phyloP scores from a whole-genome alignment of 2,113 vertebrate genomes.

The Oncorhynchus nerka region DNA sequence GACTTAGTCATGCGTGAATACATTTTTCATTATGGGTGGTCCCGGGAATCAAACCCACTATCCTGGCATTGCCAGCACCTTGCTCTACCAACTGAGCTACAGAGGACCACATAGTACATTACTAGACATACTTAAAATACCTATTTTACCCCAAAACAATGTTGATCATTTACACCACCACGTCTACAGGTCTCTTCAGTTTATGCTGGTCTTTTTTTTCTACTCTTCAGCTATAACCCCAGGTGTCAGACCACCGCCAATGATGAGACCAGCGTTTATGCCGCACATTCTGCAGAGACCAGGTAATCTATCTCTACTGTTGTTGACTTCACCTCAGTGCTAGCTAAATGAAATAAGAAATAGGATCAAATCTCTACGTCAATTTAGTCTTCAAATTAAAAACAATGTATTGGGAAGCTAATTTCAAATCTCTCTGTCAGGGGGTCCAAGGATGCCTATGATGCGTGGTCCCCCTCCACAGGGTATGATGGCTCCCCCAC shows the following conservation, averaged over 20 bases:
- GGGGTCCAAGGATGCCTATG: conserved; percentile 67
- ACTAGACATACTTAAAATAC: too few relatives aligned
- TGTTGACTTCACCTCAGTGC: not conserved
- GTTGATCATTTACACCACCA: too few relatives aligned
- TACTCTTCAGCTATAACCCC: conserved; percentile 14
- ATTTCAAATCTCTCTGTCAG: conserved; percentile 42
- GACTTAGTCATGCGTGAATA: too few relatives aligned
- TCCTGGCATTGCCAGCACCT: too few relatives aligned
- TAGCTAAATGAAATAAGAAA: not conserved
- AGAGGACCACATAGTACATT: too few relatives aligned
- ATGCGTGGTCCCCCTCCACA: conserved; percentile 76
- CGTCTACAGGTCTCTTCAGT: not conserved
- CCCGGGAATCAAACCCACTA: too few relatives aligned
- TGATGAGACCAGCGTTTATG: conserved; percentile 87
- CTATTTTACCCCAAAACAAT: too few relatives aligned
- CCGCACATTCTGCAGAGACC: conserved; percentile 89
- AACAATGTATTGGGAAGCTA: not conserved
- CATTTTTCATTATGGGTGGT: too few relatives aligned
- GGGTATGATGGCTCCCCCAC: conserved; percentile 79
- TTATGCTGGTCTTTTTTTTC: not conserved
- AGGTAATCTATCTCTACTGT: conserved; percentile 53
- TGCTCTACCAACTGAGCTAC: too few relatives aligned
- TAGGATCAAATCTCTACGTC: not conserved
- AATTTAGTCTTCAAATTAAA: not conserved
- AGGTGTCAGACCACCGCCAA: conserved; percentile 74